Evolutionary conservation across 1,140 invertebrate species (phyloP).

Genomic region (Bilobella aurantiaca): DNA sequence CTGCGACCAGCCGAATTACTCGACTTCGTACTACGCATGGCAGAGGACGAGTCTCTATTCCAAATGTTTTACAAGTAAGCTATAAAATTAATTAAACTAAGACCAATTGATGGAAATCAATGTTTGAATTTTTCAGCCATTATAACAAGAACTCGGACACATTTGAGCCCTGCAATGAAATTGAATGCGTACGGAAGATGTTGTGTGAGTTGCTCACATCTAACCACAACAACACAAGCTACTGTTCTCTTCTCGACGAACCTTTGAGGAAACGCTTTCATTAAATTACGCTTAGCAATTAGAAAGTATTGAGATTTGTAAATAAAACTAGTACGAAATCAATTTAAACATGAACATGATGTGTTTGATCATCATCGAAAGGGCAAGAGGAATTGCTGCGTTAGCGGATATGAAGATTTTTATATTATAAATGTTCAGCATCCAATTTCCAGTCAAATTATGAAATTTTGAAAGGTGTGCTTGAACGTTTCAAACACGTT

Average conservation of each 20-base stretch:
- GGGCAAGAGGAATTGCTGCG: too few species aligned
- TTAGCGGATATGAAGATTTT: too few species aligned
- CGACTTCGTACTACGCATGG: conserved; percentile 39
- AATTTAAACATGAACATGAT: too few species aligned
- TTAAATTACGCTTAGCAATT: neutral
- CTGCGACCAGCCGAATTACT: conserved; percentile 39
- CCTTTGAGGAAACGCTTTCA: neutral
- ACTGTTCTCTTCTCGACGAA: conserved; percentile 11
- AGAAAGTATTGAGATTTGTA: neutral
- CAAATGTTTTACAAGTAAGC: conserved; percentile 34
- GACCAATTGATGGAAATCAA: conserved; percentile 35
- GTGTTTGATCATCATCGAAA: too few species aligned
- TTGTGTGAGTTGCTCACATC: conserved; percentile 29
- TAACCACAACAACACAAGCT: conserved; percentile 16
- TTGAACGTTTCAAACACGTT: too few species aligned
- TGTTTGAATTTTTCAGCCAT: neutral
- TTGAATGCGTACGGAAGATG: conserved; percentile 19
- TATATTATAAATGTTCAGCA: too few species aligned
- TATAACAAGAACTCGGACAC: conserved; percentile 22
- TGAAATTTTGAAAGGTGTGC: too few species aligned
- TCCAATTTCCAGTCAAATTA: too few species aligned
- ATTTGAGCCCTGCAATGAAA: conserved; percentile 21
- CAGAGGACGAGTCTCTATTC: conserved; percentile 37
- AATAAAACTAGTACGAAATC: too few species aligned
- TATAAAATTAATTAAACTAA: conserved; percentile 36